Conservation (phyloP, 2,888 invertebrate species). For the Thymelicus acteon region DNA sequence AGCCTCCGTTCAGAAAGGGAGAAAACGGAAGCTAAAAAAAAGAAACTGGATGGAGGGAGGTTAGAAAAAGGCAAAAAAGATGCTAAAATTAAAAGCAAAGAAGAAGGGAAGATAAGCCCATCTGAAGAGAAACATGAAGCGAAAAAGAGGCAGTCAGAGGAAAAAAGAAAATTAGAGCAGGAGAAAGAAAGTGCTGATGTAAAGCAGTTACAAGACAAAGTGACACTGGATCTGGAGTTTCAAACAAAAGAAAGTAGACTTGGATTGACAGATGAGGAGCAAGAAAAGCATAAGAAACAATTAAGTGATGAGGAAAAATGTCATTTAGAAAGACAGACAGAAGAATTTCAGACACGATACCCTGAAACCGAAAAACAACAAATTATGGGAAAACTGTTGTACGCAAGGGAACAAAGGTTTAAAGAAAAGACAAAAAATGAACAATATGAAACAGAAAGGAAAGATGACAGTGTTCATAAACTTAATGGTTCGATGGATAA, state of each 20-base stretch:
- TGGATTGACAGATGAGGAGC: neutral
- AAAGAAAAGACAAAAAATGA: slow-evolving; percentile 21
- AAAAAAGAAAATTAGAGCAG: slow-evolving; percentile 5
- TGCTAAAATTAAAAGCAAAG: slow-evolving; percentile 28
- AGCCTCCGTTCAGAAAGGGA: slow-evolving; percentile 15
- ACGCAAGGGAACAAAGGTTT: slow-evolving; percentile 35
- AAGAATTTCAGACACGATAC: neutral
- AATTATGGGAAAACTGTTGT: slow-evolving; percentile 37
- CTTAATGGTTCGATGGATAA: slow-evolving; percentile 28
- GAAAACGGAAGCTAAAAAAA: neutral
- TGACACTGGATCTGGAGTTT: neutral
- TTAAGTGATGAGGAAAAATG: neutral
- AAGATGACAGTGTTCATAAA: slow-evolving; percentile 32
- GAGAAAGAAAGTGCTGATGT: slow-evolving; percentile 12
- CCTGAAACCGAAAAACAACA: slow-evolving; percentile 19
- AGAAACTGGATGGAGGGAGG: neutral
- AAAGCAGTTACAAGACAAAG: slow-evolving; percentile 2
- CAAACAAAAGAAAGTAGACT: no score
- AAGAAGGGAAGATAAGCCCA: neutral
- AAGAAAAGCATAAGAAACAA: slow-evolving; percentile 6
- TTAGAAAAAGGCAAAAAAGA: slow-evolving; percentile 11
- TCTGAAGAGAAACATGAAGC: slow-evolving; percentile 22
- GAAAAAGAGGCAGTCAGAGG: slow-evolving; percentile 32
- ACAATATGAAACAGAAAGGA: slow-evolving; percentile 37
- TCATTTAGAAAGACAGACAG: neutral